phyloP scores from a whole-genome alignment of 2,888 invertebrate genomes.

The Kryphioiulus occultus region DNA sequence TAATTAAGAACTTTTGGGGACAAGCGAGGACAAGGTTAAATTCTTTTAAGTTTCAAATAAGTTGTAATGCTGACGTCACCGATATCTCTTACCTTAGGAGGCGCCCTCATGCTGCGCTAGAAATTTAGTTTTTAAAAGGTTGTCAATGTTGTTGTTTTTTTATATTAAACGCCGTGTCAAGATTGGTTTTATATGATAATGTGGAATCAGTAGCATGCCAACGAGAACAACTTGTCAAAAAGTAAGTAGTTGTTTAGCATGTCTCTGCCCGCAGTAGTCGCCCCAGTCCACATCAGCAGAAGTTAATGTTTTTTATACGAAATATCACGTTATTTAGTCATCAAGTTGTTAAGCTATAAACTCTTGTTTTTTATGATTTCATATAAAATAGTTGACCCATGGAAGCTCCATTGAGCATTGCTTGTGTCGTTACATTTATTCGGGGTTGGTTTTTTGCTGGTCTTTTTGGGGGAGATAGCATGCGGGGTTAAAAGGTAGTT shows the following conservation, averaged over 20 bases:
- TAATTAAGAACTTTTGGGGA: too few relatives aligned
- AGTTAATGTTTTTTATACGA: neutral
- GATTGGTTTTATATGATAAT: conserved; percentile 26
- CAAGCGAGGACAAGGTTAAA: neutral
- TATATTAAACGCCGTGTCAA: conserved; percentile 30
- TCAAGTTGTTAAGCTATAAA: conserved; percentile 31
- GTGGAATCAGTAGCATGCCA: conserved; percentile 22
- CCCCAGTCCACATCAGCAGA: neutral
- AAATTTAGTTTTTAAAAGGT: conserved; percentile 26
- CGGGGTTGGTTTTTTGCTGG: neutral
- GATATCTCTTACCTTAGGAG: conserved; percentile 3
- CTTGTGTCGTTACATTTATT: conserved; percentile 24
- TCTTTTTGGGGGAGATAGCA: neutral
- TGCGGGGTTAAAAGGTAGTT: conserved; percentile 18
- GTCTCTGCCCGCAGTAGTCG: neutral
- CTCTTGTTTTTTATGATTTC: neutral
- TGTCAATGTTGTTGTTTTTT: conserved; percentile 35
- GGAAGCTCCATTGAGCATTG: conserved; percentile 25
- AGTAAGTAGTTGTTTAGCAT: neutral
- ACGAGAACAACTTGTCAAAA: conserved; percentile 22
- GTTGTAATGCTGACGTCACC: neutral
- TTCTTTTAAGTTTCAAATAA: neutral
- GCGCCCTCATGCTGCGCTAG: neutral
- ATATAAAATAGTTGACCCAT: neutral
- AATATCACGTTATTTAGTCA: conserved; percentile 12